Evolutionary conservation across 1,140 invertebrate species (phyloP).

Genomic region (Drosophila jambulina): DNA sequence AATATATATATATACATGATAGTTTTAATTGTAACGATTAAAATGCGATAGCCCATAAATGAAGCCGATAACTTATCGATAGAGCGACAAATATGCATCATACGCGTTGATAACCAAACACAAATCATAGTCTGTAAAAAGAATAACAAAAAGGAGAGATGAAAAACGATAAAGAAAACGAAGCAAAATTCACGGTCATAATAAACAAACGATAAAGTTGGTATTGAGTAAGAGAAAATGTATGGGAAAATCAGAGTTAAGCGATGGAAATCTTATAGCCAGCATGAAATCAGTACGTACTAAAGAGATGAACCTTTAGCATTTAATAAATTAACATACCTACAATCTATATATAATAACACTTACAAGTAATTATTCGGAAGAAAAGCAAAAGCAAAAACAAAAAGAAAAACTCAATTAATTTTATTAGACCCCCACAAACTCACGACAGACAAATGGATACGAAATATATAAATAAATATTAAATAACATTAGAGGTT

Average conservation of each 20-base stretch:
- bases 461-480: slow-evolving; percentile 50
- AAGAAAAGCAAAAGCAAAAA: slow-evolving; percentile 2
- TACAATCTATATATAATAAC: slow-evolving; percentile 54
- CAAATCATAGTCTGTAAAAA: slow-evolving; percentile 75
- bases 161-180: slow-evolving; percentile 36
- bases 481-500: slow-evolving; percentile 50
- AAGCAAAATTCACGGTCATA: background rate
- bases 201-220: slow-evolving; percentile 5
- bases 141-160: slow-evolving; percentile 16
- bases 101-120: slow-evolving; percentile 62
- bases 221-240: slow-evolving; percentile 4
- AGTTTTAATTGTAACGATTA: slow-evolving; percentile 45
- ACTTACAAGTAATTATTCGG: slow-evolving; percentile 49
- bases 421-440: slow-evolving; percentile 44
- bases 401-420: slow-evolving; percentile 40
- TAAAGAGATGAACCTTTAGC: slow-evolving; percentile 59
- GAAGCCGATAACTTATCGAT: slow-evolving; percentile 33
- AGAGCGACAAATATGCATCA: slow-evolving; percentile 37
- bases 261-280: slow-evolving; percentile 42
- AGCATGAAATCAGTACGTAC: slow-evolving; percentile 64
- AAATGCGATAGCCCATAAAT: slow-evolving; percentile 31
- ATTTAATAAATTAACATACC: slow-evolving; percentile 72
- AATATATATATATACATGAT: slow-evolving; percentile 18
- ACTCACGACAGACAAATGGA: slow-evolving; percentile 29
- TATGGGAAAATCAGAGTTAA: slow-evolving; percentile 30